Evolutionary conservation across 2,888 invertebrate genomes (phyloP).

Genomic region (Acanthosoma haemorrhoidale): DNA sequence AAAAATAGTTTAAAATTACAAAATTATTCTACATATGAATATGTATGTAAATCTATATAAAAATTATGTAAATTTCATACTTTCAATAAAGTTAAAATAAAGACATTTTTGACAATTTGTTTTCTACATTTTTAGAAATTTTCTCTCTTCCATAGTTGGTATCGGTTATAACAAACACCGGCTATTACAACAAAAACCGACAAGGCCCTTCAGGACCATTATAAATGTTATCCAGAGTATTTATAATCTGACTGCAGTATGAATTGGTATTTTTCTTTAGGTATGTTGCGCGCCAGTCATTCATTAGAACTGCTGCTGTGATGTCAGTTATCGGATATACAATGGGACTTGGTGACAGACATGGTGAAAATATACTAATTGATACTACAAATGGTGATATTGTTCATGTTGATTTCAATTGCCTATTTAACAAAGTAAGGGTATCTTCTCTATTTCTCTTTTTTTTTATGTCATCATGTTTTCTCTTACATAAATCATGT

Average conservation of each 20-base stretch:
- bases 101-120: too few relatives aligned
- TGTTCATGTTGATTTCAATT: slow-evolving; percentile 97
- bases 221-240: too few relatives aligned
- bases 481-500: background rate
- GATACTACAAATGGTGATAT: slow-evolving; percentile 89
- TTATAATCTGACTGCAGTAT: too few relatives aligned
- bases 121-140: too few relatives aligned
- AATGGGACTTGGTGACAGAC: slow-evolving; percentile 90
- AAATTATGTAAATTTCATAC: too few relatives aligned
- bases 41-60: too few relatives aligned
- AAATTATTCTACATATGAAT: too few relatives aligned
- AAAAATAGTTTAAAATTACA: too few relatives aligned
- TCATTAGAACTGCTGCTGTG: slow-evolving; percentile 87
- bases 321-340: slow-evolving; percentile 97
- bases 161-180: too few relatives aligned
- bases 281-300: slow-evolving; percentile 87
- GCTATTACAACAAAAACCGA: background rate
- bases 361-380: slow-evolving; percentile 91
- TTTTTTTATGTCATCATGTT: background rate
- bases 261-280: slow-evolving; percentile 49
- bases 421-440: slow-evolving; percentile 74
- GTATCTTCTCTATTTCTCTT: background rate
- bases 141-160: too few relatives aligned
- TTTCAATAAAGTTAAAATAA: too few relatives aligned
- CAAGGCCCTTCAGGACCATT: background rate